Evolutionary conservation across 2,888 invertebrate genomes (phyloP).

Genomic region (Apamea sordens): DNA sequence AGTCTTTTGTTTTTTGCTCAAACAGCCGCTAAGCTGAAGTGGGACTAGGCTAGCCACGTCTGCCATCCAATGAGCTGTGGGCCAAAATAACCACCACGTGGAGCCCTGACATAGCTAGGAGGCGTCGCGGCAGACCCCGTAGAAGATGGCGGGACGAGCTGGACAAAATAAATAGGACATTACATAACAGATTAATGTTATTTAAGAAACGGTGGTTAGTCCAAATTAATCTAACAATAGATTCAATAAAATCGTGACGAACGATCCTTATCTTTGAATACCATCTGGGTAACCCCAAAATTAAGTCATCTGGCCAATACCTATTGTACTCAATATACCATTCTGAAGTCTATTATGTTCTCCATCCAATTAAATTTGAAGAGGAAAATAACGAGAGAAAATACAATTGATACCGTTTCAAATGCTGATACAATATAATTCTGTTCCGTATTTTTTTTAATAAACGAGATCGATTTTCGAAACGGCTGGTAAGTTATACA

Average conservation of each 20-base stretch:
- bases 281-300: background rate
- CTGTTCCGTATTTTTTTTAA: conserved; percentile 19
- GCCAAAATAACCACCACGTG: too few species aligned
- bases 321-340: conserved; percentile 28
- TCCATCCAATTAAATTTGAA: conserved; percentile 24
- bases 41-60: too few species aligned
- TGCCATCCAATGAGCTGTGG: too few species aligned
- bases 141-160: too few species aligned
- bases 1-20: too few species aligned
- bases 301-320: conserved; percentile 17
- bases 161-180: background rate
- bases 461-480: conserved; percentile 3
- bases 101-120: too few species aligned
- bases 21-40: too few species aligned
- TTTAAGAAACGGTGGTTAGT: background rate
- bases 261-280: conserved; percentile 5
- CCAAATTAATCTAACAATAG: conserved; percentile 1
- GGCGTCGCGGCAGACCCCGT: too few species aligned
- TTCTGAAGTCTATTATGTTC: conserved; percentile 19
- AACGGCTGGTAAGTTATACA: background rate
- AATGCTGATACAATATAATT: conserved; percentile 16
- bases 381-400: conserved; percentile 9
- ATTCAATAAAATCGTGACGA: background rate
- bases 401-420: conserved; percentile 20
- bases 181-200: background rate